Evolutionary conservation across 1,140 invertebrate species (phyloP), one percentile per base, ranked within the genome.

Genomic region (Chionoecetes opilio): DNA sequence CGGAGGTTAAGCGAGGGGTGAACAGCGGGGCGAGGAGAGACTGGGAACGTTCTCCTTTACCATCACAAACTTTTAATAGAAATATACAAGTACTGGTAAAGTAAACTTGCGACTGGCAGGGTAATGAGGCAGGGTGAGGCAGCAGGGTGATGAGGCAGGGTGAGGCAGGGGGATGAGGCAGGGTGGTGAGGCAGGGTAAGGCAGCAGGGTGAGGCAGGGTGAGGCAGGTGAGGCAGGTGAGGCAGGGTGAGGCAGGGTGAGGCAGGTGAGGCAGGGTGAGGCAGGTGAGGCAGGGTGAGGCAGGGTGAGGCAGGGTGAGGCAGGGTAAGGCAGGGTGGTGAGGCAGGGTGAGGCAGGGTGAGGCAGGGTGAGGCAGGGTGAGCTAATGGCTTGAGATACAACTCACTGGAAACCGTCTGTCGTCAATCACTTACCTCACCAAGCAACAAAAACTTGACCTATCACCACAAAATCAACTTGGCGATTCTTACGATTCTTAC

Each of bases 51-150:
- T 75, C 63, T 53, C 63, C 21, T 75, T 75, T 75, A 75, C 63
- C 63, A 75, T n/a, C 63, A 75, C 63, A 75, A 75, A 75, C 63
- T 75, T 75, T 75, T 75, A 75, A 75, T 75, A 75, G 63, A 75
- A 75, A 75, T 75, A 75, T 75, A 75, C 63, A 75, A 17, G 63
- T n/a, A 75, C 63, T 75, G 21, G 11, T 75, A 75, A 5, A 21
- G 63, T n/a, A 26, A 75, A 75, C 21, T 21, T 26, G 21, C 21
- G 63, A 75, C 8, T 75, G 63, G 63, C 63, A 5, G 21, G 63
- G 8, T 8, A 46, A 5, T n/a, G n/a, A n/a, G n/a, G n/a, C n/a
- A n/a, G n/a, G 41, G 41, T 14, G 41, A 14, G 5, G 41, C 41
- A n/a, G n/a, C n/a, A n/a, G n/a, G n/a, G n/a, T n/a, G n/a, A n/a